A percentile compares a stretch with the other conserved stretches of the same genome.
These are phyloP conservation scores for Rhingia rostrata DNA, from an alignment of 2,888 invertebrate genomes.

Conservation along the genomic window DNA sequence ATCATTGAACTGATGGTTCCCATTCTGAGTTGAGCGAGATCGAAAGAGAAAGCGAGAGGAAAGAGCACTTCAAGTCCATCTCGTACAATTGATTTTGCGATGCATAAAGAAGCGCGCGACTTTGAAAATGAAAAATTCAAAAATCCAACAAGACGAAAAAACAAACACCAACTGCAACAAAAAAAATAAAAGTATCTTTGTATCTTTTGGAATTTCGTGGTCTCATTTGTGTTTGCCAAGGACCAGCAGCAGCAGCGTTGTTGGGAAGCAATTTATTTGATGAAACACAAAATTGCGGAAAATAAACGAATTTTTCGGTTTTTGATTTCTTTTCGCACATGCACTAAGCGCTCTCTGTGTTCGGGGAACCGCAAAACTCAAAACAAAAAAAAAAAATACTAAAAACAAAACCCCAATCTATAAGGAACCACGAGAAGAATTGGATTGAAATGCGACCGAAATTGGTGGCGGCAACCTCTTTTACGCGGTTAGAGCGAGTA, in stretches of 20 bases:
- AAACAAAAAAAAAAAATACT: not conserved
- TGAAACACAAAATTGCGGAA: constrained; percentile 73
- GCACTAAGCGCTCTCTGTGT: too few species aligned
- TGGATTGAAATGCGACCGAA: constrained; percentile 75
- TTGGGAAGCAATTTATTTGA: constrained; percentile 70
- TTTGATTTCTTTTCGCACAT: constrained; percentile 41
- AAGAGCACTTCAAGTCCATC: constrained; percentile 18
- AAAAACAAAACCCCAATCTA: constrained; percentile 23
- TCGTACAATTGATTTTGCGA: constrained; percentile 38
- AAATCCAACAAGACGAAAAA: not conserved
- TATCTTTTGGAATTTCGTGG: constrained; percentile 43
- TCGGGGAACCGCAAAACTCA: too few species aligned
- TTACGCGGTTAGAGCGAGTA: constrained; percentile 42
- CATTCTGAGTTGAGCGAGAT: not conserved
- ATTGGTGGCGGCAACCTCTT: constrained; percentile 76
- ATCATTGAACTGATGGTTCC: constrained; percentile 78
- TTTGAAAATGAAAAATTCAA: constrained; percentile 31
- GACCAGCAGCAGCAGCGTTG: not conserved
- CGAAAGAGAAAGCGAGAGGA: not conserved
- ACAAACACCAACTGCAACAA: not conserved
- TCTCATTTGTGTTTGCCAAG: constrained; percentile 47
- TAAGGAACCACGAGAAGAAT: constrained; percentile 49
- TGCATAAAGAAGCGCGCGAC: constrained; percentile 34
- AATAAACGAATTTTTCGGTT: constrained; percentile 66
- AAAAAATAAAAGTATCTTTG: not conserved